Evolutionary conservation across 2,113 vertebrate genomes (phyloP).

Genomic region (Takifugu bimaculatus): DNA sequence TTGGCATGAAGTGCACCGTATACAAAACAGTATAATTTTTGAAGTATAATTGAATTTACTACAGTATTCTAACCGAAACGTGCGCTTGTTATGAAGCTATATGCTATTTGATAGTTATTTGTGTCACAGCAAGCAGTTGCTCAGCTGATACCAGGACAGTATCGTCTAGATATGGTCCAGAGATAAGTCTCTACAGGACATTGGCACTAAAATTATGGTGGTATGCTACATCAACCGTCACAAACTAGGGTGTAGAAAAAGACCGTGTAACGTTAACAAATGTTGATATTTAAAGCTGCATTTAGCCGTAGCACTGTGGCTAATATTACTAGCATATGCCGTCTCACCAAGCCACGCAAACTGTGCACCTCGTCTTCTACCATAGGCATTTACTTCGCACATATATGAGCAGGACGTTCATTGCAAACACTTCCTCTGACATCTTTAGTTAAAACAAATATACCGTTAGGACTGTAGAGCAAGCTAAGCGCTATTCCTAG

Average conservation of each 20-base stretch:
- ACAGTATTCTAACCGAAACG: accelerated
- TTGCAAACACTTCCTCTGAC: accelerated
- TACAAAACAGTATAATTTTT: not conserved
- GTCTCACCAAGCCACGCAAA: not conserved
- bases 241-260: too few relatives aligned
- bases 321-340: not conserved
- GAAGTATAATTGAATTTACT: accelerated
- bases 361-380: not conserved
- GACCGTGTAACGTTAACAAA: too few relatives aligned
- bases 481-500: slow-evolving; percentile 16
- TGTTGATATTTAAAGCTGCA: not conserved
- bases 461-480: slow-evolving; percentile 4
- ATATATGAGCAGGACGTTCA: accelerated
- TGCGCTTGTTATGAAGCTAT: not conserved
- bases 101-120: slow-evolving; percentile 5
- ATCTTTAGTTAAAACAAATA: not conserved
- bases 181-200: accelerated
- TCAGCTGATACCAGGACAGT: slow-evolving; percentile 14
- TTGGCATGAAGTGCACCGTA: slow-evolving; percentile 1
- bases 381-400: not conserved
- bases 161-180: not conserved
- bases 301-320: slow-evolving; percentile 26
- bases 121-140: slow-evolving; percentile 22
- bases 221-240: too few relatives aligned
- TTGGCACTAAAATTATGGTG: not conserved